These are phyloP conservation scores for Anser cygnoides DNA, from an alignment of 2,113 vertebrate species.

Conservation along the genomic window DNA sequence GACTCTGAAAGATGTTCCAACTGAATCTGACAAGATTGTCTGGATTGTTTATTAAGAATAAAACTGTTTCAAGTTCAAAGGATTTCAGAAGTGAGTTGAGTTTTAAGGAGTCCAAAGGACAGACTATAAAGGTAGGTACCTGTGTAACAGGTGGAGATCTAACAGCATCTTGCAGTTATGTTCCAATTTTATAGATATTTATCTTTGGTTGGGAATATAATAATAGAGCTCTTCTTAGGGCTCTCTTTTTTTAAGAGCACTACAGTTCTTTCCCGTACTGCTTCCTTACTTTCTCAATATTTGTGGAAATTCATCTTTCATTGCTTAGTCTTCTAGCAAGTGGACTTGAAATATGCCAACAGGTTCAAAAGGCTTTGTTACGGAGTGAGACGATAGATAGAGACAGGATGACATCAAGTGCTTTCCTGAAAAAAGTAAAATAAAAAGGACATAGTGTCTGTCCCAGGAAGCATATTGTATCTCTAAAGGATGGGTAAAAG, in stretches of 20 bases:
- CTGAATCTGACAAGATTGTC: neutral
- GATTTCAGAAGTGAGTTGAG: neutral
- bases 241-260: neutral
- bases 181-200: constrained; percentile 11
- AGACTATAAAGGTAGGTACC: neutral
- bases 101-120: neutral
- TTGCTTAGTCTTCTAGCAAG: neutral
- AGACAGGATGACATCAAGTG: neutral
- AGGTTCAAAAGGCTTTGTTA: neutral
- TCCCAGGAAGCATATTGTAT: neutral
- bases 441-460: neutral
- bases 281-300: neutral
- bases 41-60: neutral
- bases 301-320: neutral
- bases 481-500: neutral
- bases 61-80: neutral
- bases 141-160: neutral
- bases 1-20: neutral
- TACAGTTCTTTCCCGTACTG: neutral
- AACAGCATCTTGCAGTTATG: neutral
- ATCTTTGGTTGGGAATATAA: neutral
- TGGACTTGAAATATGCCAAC: neutral
- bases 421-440: neutral
- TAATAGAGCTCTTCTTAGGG: neutral
- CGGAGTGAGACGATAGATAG: neutral